Evolutionary conservation across 1,140 invertebrate genomes (phyloP).

Genomic region (Hyles vespertilio): DNA sequence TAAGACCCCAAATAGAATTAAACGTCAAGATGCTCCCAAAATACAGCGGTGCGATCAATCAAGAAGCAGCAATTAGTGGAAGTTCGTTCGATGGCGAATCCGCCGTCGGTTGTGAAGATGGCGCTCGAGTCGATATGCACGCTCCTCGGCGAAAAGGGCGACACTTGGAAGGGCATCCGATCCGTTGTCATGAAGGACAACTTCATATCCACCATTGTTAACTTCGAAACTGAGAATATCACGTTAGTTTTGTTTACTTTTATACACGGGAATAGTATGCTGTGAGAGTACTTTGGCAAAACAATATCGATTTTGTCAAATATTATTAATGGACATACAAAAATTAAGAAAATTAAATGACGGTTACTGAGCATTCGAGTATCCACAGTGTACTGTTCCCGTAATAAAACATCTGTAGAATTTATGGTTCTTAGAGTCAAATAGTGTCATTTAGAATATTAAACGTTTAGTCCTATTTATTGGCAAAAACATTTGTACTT

Average conservation of each 20-base stretch:
- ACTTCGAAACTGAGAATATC: conserved; percentile 96
- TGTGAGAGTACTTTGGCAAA: conserved; percentile 2
- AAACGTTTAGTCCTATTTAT: conserved; percentile 53
- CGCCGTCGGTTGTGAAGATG: conserved; percentile 94
- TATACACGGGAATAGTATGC: conserved; percentile 29
- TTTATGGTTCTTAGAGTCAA: no score
- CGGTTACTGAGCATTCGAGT: no score
- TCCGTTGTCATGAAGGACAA: conserved; percentile 97
- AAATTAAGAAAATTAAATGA: no score
- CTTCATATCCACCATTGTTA: conserved; percentile 98
- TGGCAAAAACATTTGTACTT: conserved; percentile 64
- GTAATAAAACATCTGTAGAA: no score
- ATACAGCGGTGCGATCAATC: conserved; percentile 94
- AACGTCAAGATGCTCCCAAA: conserved; percentile 36
- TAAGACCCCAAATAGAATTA: conserved; percentile 25
- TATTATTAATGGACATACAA: neutral
- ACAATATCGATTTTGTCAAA: conserved; percentile 4
- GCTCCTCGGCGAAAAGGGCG: conserved; percentile 91
- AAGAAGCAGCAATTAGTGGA: conserved; percentile 97
- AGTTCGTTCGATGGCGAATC: conserved; percentile 95
- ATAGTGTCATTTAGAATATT: conserved; percentile 20
- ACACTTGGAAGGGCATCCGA: conserved; percentile 96
- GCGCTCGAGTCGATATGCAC: conserved; percentile 97
- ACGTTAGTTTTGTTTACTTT: conserved; percentile 79
- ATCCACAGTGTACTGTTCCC: neutral